Percentiles rank a stretch among this genome's conserved stretches.
Evolutionary conservation across 2,113 vertebrate species (phyloP).

Genomic region (Mionectes macconnelli): DNA sequence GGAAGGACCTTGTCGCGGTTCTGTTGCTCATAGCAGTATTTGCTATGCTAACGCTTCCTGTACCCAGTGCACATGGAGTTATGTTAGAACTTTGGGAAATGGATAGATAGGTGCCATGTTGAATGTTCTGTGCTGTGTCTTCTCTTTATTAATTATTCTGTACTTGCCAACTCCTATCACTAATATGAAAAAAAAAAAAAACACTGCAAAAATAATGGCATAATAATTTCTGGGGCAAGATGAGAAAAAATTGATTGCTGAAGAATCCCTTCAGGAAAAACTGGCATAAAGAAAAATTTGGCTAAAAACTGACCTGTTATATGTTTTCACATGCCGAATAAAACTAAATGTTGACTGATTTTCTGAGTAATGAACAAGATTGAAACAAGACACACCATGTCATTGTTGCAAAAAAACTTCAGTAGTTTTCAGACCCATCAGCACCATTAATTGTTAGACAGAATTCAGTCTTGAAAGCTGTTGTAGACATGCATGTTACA

Average conservation of each 20-base stretch:
- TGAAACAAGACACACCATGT: background rate
- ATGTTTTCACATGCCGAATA: background rate
- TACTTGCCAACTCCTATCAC: background rate
- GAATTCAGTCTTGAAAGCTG: background rate
- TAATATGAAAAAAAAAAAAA: background rate
- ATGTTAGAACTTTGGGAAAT: background rate
- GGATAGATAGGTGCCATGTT: background rate
- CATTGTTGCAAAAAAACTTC: background rate
- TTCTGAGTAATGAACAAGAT: background rate
- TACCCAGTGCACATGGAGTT: background rate
- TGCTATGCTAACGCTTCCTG: constrained; percentile 38
- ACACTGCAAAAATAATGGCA: background rate
- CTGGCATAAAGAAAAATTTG: background rate
- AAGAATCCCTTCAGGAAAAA: background rate
- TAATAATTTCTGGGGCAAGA: background rate
- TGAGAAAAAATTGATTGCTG: background rate
- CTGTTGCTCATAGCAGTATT: constrained; percentile 40
- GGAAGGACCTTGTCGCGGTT: constrained; percentile 46
- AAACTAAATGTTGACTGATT: background rate
- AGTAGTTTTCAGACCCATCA: background rate
- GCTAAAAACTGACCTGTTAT: background rate
- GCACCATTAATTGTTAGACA: background rate
- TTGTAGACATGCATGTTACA: background rate
- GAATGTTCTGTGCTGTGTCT: background rate
- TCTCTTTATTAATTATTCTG: background rate